Evolutionary conservation across 2,797 vertebrate genomes (phyloP).

Genomic region (Lepilemur ruficaudatus): DNA sequence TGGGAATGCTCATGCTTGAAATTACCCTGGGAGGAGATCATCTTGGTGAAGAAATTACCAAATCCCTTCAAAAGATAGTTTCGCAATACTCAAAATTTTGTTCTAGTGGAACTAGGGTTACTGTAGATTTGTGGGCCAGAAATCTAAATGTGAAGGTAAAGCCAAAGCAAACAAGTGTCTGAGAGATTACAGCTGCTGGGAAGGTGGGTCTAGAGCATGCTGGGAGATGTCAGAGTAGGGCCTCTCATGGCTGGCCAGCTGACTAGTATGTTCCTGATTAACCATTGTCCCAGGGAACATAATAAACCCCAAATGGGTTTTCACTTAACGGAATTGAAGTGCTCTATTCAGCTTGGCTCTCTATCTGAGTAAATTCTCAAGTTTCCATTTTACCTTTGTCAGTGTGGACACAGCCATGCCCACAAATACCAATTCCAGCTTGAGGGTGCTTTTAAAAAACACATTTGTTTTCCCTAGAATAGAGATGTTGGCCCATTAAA

Average conservation of each 20-base stretch:
- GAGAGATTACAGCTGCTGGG: not conserved
- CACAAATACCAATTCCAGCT: not conserved
- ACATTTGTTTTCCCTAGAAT: not conserved
- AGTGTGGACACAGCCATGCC: not conserved
- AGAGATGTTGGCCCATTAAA: not conserved
- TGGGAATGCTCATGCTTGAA: not conserved
- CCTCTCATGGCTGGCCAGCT: too few species aligned
- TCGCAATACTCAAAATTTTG: not conserved
- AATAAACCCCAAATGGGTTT: not conserved
- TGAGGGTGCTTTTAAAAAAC: not conserved
- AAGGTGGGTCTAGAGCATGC: accelerated
- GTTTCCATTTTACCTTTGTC: not conserved
- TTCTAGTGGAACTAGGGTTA: not conserved
- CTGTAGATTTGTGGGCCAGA: not conserved
- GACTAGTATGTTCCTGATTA: not conserved
- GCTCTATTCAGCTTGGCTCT: not conserved
- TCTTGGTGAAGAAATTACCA: not conserved
- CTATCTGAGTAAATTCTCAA: not conserved
- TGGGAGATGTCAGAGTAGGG: not conserved
- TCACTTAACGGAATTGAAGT: not conserved
- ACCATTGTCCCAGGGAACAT: not conserved
- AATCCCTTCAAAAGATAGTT: not conserved
- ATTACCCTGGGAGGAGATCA: not conserved
- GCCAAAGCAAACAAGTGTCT: not conserved
- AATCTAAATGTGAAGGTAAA: not conserved